Conservation (phyloP, 2,797 vertebrate species). For the Loriculus beryllinus region DNA sequence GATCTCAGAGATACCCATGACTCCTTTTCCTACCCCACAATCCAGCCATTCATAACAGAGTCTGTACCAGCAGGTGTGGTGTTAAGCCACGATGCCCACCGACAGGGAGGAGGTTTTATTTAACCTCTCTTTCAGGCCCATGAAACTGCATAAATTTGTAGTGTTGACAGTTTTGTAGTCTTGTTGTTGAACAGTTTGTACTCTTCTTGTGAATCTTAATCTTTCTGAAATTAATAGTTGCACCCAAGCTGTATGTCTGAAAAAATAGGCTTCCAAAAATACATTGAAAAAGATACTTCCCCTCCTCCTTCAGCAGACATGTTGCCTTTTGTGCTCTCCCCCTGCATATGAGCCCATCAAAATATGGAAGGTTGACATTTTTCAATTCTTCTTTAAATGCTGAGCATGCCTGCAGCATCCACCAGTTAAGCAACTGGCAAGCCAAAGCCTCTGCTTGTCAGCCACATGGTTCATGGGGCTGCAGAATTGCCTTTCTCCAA, state of each 20-base stretch:
- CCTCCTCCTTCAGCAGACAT: not conserved
- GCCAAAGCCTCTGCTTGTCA: not conserved
- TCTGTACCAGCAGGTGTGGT: not conserved
- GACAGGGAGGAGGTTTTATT: not conserved
- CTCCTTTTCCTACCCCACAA: not conserved
- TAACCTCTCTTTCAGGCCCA: not conserved
- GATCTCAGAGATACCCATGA: not conserved
- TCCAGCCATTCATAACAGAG: not conserved
- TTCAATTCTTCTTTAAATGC: not conserved
- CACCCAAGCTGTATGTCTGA: not conserved
- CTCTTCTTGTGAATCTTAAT: not conserved
- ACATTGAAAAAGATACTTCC: not conserved
- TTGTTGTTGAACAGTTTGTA: not conserved
- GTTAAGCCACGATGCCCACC: not conserved
- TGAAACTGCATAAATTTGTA: not conserved
- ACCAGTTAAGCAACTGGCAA: not conserved
- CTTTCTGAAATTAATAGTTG: not conserved
- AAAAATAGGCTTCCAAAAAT: not conserved
- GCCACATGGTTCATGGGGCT: rapidly evolving
- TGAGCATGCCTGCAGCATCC: not conserved
- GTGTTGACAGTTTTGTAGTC: not conserved
- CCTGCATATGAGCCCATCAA: not conserved
- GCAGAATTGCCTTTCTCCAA: not conserved
- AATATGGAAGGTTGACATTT: not conserved
- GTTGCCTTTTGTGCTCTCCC: not conserved